Evolutionary conservation across 2,888 invertebrate species (phyloP).

Genomic region (Timema cristinae): DNA sequence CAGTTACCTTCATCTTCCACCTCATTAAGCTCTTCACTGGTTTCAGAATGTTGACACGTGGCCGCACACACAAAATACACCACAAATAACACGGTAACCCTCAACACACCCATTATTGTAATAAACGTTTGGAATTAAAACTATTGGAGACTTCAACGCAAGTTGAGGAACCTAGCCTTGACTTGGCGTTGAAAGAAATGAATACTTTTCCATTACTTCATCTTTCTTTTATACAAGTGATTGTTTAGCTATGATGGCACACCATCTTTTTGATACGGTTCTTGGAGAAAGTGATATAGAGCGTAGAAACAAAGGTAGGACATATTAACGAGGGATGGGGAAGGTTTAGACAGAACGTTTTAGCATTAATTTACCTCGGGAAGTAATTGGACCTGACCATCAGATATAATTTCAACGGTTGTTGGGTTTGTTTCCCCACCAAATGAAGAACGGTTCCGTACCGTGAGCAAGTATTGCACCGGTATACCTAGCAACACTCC

Average conservation of each 20-base stretch:
- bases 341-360: background rate
- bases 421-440: background rate
- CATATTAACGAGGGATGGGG: background rate
- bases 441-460: background rate
- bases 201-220: too few relatives aligned
- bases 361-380: background rate
- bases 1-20: constrained; percentile 18
- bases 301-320: background rate
- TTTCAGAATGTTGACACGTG: background rate
- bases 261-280: background rate
- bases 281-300: constrained; percentile 7
- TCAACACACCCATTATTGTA: background rate
- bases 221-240: background rate
- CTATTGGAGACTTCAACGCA: too few relatives aligned
- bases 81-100: background rate
- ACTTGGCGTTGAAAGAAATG: too few relatives aligned
- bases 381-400: constrained; percentile 5
- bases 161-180: too few relatives aligned
- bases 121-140: too few relatives aligned
- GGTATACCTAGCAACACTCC: too few relatives aligned
- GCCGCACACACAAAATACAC: constrained; percentile 9
- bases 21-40: constrained; percentile 18
- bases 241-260: too few relatives aligned
- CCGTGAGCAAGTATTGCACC: constrained; percentile 1
- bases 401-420: background rate